Conservation (phyloP, 1,140 invertebrate species). For the Schlechtendalia chinensis region DNA sequence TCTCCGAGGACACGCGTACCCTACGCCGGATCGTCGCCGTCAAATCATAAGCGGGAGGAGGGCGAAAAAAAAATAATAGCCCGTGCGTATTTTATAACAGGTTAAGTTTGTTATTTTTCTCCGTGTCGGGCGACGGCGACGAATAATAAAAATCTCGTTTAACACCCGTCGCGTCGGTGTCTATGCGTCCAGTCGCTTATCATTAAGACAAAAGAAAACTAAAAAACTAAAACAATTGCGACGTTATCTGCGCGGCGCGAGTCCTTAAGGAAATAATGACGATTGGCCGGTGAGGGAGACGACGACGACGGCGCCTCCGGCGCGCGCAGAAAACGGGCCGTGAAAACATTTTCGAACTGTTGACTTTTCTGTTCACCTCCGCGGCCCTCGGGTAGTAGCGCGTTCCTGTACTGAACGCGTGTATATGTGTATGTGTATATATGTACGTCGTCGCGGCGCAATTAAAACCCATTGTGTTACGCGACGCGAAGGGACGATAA, state of each 20-base stretch:
- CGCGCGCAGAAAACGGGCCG: conserved; percentile 4
- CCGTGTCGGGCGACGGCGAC: not conserved
- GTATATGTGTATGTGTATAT: too few species aligned
- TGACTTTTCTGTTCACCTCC: conserved; percentile 44
- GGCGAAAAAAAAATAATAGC: too few species aligned
- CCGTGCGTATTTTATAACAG: too few species aligned
- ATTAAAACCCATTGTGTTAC: conserved; percentile 26
- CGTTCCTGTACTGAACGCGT: too few species aligned
- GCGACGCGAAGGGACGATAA: not conserved
- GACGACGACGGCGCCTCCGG: not conserved
- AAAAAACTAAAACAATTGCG: not conserved
- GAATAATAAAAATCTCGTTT: conserved; percentile 34
- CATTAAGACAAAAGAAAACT: conserved; percentile 3
- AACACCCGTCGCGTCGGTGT: not conserved
- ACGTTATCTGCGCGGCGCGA: not conserved
- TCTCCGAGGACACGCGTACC: too few species aligned
- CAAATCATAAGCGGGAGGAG: too few species aligned
- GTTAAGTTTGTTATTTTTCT: too few species aligned
- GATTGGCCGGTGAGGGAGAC: not conserved
- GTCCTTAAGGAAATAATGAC: conserved; percentile 37
- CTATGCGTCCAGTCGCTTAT: conserved; percentile 12
- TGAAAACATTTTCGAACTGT: conserved; percentile 36
- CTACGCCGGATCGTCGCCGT: too few species aligned
- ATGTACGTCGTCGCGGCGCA: conserved; percentile 14
- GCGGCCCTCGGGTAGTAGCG: too few species aligned